A percentile compares a stretch with the other conserved stretches of the same genome.
phyloP scores from a whole-genome alignment of 2,113 vertebrate genomes.

The Spheniscus mendiculus region DNA sequence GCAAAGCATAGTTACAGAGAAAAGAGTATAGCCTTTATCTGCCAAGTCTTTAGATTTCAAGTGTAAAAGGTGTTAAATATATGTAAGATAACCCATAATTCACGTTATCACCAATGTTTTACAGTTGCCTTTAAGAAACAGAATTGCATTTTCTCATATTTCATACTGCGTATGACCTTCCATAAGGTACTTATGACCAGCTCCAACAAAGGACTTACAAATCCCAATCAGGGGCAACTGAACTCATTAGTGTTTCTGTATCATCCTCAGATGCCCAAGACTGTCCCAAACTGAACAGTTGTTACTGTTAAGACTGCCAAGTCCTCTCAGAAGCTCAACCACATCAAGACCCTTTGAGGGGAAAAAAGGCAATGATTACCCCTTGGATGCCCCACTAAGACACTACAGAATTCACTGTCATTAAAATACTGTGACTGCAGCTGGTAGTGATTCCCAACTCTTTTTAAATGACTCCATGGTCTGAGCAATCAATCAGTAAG shows the following conservation, averaged over 20 bases:
- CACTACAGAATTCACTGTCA: neutral
- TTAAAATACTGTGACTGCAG: neutral
- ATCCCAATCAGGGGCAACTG: neutral
- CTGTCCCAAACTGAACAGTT: neutral
- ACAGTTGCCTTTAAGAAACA: neutral
- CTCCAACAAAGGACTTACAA: neutral
- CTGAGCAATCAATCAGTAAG: neutral
- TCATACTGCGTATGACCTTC: neutral
- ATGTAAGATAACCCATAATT: neutral
- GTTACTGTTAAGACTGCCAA: neutral
- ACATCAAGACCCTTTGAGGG: neutral
- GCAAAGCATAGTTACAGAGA: neutral
- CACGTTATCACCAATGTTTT: neutral
- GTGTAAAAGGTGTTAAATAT: neutral
- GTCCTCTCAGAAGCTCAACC: neutral
- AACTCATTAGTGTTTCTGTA: neutral
- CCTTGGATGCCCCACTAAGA: neutral
- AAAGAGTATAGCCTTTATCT: neutral
- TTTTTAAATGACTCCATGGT: neutral
- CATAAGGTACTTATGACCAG: neutral
- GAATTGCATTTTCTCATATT: neutral
- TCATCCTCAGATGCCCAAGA: neutral
- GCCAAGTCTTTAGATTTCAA: neutral
- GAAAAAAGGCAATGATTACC: neutral
- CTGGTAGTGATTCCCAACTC: neutral